Evolutionary conservation across 1,140 invertebrate species (phyloP), one percentile per base, ranked within the genome.

Genomic region (Zaprionus davidi): DNA sequence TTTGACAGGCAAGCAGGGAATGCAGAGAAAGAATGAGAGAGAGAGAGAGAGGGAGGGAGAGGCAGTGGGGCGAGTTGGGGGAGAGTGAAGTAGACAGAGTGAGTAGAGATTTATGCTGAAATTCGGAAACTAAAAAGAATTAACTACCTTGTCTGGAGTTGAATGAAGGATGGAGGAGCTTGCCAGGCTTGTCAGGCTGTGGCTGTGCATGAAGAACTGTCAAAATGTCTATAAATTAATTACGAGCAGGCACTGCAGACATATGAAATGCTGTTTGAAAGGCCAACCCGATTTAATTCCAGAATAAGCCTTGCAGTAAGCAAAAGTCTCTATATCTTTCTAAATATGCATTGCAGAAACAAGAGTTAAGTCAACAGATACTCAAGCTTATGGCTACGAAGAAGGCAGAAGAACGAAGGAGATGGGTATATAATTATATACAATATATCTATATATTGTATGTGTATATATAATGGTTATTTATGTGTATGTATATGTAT

Each of bases 171-270:
- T 46, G 36, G 36, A 38, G 13, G 28, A 31, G 36, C 4, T 38
- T 38, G 34, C 41, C 41, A 1, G 41, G 3, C 34, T 13, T 44
- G 41, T 46, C 38, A 41, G 17, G 46, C 17, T 12, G 20, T 12
- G 17, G 9, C 17, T 49, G 17, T 12, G 17, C 11, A 22, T 49
- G 46, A 51, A 24, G 17, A 24, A 22, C 20, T 51, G 46, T 51
- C 46, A 51, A 51, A 51, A 51, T 51, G 46, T 51, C 46, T 51
- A 51, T 51, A 51, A 51, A 51, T 51, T 51, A 51, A 51, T 51
- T 51, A 22, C 20, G 20, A 20, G 11, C 46, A 49, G 17, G 11
- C 17, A 22, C 20, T 12, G 20, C 17, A 24, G 20, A 11, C 46
- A 20, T 51, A 24, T 51, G 20, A 24, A n/a, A n/a, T 7, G 20